Conservation (phyloP, 2,888 invertebrate species). For the Acrocyrtus sp. region DNA sequence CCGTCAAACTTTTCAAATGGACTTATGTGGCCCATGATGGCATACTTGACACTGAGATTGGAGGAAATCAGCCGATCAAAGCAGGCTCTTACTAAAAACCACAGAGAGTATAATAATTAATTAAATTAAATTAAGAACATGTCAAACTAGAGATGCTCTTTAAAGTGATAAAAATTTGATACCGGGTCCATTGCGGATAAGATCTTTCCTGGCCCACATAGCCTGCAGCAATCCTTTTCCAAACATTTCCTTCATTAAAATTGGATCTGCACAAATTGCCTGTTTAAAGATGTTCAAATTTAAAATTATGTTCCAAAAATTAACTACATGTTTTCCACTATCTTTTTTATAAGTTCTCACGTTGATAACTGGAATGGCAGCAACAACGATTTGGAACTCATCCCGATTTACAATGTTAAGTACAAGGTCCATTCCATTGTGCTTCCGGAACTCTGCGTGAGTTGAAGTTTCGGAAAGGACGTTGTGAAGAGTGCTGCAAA, state of each 20-base stretch:
- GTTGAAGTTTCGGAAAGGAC: conserved; percentile 50
- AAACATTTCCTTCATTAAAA: conserved; percentile 46
- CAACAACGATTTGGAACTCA: conserved; percentile 53
- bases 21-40: conserved; percentile 72
- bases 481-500: conserved; percentile 49
- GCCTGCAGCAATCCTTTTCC: conserved; percentile 54
- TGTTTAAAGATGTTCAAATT: conserved; percentile 10
- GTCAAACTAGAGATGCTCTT: too few relatives aligned
- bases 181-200: conserved; percentile 56
- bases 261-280: conserved; percentile 49
- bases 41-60: conserved; percentile 74
- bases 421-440: conserved; percentile 44
- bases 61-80: conserved; percentile 72
- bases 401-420: conserved; percentile 41
- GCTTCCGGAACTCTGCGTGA: conserved; percentile 38
- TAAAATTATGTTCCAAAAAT: neutral
- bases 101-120: too few relatives aligned
- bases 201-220: conserved; percentile 56
- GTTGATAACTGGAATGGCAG: conserved; percentile 55
- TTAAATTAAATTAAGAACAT: too few relatives aligned
- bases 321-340: neutral
- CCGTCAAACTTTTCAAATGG: conserved; percentile 73
- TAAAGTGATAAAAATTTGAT: conserved; percentile 13
- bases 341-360: conserved; percentile 14
- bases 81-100: conserved; percentile 66